A percentile compares a stretch with the other conserved stretches of the same genome.
Conservation (phyloP, 2,797 vertebrate genomes). For the Enteromius paludinosus region DNA sequence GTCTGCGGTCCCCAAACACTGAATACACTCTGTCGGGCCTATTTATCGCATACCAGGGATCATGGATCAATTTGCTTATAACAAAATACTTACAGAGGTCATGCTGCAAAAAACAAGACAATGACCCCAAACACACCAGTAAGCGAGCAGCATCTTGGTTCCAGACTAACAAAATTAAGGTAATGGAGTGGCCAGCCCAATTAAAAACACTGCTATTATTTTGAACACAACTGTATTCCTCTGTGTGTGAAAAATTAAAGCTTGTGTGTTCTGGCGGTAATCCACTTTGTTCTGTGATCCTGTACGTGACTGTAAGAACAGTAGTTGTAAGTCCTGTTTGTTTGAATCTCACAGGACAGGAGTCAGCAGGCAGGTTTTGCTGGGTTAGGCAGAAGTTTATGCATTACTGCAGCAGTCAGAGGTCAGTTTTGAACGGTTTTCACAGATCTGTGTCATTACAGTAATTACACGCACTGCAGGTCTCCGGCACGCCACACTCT, state of each 20-base stretch:
- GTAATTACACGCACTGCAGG: constrained; percentile 18
- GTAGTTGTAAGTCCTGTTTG: neutral
- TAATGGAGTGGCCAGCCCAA: no score
- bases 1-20: no score
- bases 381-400: constrained; percentile 10
- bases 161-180: no score
- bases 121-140: no score
- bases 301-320: neutral
- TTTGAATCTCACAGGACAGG: constrained; percentile 16
- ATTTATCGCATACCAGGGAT: no score
- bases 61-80: no score
- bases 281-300: neutral
- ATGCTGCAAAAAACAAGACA: no score
- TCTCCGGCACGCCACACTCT: neutral
- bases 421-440: neutral
- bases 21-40: no score
- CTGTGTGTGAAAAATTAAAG: neutral
- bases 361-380: constrained; percentile 7
- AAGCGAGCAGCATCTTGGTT: no score
- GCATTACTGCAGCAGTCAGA: constrained; percentile 10
- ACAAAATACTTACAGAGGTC: no score
- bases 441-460: neutral
- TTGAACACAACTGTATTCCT: no score
- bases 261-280: neutral
- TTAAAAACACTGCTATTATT: no score